These are phyloP conservation scores for Pemphredon lugubris DNA, from an alignment of 2,888 invertebrate genomes.

Conservation along the genomic window DNA sequence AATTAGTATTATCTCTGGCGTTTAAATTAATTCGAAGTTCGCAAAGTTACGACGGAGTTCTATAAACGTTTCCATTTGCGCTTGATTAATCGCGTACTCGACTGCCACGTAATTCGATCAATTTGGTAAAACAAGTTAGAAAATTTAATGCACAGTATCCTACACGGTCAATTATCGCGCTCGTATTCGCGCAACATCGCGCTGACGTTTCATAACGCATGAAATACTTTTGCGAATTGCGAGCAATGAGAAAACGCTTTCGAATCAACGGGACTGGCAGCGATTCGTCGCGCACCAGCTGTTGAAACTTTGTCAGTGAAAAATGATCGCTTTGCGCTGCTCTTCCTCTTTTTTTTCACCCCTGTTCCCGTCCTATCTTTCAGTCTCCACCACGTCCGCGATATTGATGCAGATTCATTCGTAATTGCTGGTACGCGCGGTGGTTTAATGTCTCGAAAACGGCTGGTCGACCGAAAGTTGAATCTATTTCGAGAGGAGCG, in stretches of 20 bases:
- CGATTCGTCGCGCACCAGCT: constrained; percentile 50
- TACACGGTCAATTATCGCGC: not conserved
- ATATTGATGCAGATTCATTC: not conserved
- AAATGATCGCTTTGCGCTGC: constrained; percentile 35
- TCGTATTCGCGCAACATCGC: constrained; percentile 7
- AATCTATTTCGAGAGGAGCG: no score
- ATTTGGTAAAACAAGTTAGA: not conserved
- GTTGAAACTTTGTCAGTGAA: constrained; percentile 44
- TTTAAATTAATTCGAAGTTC: no score
- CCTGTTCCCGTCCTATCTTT: not conserved
- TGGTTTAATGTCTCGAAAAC: no score
- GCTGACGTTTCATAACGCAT: constrained; percentile 25
- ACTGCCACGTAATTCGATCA: no score
- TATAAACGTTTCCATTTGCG: no score
- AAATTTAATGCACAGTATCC: constrained; percentile 1
- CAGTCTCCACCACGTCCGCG: not conserved
- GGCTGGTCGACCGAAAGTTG: no score
- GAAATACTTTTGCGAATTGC: constrained; percentile 1
- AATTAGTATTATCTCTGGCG: no score
- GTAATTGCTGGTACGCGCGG: no score
- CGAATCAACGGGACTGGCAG: constrained; percentile 41
- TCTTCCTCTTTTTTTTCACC: no score
- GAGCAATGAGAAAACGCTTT: constrained; percentile 38
- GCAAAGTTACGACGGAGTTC: no score
- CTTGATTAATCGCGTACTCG: no score